Percentiles rank a stretch among this genome's conserved stretches.
These are phyloP conservation scores for Chymomyza procnemis DNA, from an alignment of 2,888 invertebrate genomes.

Conservation along the genomic window DNA sequence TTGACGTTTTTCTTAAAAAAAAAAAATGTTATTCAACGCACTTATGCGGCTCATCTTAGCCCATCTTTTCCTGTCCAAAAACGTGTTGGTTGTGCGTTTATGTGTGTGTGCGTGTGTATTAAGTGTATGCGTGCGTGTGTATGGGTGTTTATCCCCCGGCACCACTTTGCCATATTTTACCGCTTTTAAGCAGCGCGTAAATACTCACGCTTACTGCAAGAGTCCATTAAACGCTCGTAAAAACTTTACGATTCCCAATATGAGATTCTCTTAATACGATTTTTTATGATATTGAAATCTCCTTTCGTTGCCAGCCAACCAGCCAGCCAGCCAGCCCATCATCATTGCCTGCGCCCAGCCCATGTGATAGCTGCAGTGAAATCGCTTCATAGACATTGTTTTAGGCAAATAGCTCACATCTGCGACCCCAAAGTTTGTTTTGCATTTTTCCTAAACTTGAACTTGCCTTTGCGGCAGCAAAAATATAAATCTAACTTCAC, in stretches of 20 bases:
- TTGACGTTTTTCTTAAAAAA: conserved; percentile 21
- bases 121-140: conserved; percentile 29
- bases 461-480: conserved; percentile 39
- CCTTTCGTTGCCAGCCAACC: conserved; percentile 61
- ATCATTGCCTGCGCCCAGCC: conserved; percentile 21
- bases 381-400: conserved; percentile 20
- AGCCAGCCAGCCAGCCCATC: too few species aligned
- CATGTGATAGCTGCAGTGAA: conserved; percentile 6
- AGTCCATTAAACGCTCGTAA: conserved; percentile 78
- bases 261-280: conserved; percentile 77
- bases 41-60: conserved; percentile 17
- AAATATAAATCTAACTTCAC: conserved; percentile 37
- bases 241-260: conserved; percentile 77
- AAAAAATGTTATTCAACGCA: conserved; percentile 26
- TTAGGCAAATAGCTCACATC: conserved; percentile 40
- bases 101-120: conserved; percentile 17
- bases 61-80: not conserved
- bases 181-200: conserved; percentile 71
- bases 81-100: conserved; percentile 27
- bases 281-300: conserved; percentile 78
- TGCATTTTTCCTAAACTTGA: conserved; percentile 43
- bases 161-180: conserved; percentile 67
- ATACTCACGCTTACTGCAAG: conserved; percentile 74
- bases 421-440: conserved; percentile 45
- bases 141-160: conserved; percentile 43